Conservation (phyloP, 2,797 vertebrate genomes). For the Myotis myotis region DNA sequence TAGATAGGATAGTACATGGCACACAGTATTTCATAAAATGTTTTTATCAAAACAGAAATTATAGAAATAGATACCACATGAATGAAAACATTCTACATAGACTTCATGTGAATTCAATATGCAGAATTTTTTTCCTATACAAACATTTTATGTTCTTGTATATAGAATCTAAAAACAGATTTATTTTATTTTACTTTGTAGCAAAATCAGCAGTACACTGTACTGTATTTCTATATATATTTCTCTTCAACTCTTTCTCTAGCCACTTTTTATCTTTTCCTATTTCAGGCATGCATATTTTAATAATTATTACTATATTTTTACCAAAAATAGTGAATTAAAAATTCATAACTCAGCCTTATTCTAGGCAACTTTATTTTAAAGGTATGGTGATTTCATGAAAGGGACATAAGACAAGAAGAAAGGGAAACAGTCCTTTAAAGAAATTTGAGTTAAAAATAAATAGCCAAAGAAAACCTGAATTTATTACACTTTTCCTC, state of each 20-base stretch:
- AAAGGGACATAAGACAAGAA: not conserved
- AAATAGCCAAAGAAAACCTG: not conserved
- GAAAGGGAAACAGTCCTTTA: not conserved
- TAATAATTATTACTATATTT: not conserved
- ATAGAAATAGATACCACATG: not conserved
- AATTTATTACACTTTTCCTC: not conserved
- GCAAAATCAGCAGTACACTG: not conserved
- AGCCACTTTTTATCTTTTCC: not conserved
- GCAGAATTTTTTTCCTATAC: not conserved
- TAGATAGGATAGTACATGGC: not conserved
- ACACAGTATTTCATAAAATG: not conserved
- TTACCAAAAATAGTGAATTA: not conserved
- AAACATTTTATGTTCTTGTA: not conserved
- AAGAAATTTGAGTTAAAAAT: not conserved
- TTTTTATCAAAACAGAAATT: not conserved
- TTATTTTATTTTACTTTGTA: not conserved
- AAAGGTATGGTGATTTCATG: not conserved
- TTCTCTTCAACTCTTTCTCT: not conserved
- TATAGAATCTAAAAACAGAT: not conserved
- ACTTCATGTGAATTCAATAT: not conserved
- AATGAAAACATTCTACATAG: not conserved
- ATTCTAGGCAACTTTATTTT: not conserved
- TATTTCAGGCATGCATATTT: not conserved
- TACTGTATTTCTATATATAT: not conserved
- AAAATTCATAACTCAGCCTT: slow-evolving; percentile 1